Percentiles rank a stretch among this genome's conserved stretches.
These are phyloP conservation scores for Anas platyrhynchos DNA, from an alignment of 2,113 vertebrate species.

Conservation along the genomic window DNA sequence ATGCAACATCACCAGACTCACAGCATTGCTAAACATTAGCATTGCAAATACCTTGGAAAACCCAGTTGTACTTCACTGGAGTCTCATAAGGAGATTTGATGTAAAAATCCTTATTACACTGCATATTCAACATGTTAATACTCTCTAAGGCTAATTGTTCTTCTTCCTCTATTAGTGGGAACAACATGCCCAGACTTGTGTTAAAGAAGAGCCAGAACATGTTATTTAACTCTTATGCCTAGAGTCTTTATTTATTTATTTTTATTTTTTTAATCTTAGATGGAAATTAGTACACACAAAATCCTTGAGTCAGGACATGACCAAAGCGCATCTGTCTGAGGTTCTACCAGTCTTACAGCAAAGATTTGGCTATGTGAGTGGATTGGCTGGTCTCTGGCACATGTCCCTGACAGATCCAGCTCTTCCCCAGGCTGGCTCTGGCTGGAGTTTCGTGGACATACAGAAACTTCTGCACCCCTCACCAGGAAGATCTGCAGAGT, in stretches of 20 bases:
- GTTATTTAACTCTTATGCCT: not conserved
- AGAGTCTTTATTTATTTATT: not conserved
- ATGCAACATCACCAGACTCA: not conserved
- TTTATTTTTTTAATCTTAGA: not conserved
- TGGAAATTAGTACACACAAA: not conserved
- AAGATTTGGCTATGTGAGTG: not conserved
- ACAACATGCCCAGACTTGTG: not conserved
- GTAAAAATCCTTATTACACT: not conserved
- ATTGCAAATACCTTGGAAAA: slow-evolving; percentile 24
- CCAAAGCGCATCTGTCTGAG: not conserved
- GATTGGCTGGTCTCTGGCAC: not conserved
- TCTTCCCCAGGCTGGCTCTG: not conserved
- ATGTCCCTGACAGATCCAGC: not conserved
- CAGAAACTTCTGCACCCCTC: not conserved
- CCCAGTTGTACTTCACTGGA: not conserved
- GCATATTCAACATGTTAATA: not conserved
- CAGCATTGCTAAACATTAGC: not conserved
- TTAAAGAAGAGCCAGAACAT: not conserved
- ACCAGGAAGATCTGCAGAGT: not conserved
- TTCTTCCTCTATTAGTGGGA: not conserved
- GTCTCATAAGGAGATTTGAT: not conserved
- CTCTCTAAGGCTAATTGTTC: slow-evolving; percentile 21
- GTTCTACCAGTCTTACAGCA: not conserved
- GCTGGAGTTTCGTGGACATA: not conserved
- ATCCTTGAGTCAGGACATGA: not conserved